Evolutionary conservation across 2,888 invertebrate genomes (phyloP), one percentile per base, ranked within the genome.

Genomic region (Gasteruption jaculator): DNA sequence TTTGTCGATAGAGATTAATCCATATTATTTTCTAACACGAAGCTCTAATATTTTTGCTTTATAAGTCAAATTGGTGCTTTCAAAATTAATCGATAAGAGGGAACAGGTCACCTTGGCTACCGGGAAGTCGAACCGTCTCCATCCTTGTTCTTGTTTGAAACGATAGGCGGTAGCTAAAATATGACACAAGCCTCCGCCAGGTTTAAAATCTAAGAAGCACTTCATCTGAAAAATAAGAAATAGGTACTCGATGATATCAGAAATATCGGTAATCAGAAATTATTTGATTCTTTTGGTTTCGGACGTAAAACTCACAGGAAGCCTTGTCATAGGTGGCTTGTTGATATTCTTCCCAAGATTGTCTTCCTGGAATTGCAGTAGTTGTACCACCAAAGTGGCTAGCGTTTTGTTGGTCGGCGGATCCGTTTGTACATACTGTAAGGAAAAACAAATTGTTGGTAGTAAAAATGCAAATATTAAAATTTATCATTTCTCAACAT

Each of bases 301-400:
- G 5, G 10, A 7, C 25, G 29, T 33, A 20, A 41, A 53, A 76
- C 80, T 75, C 76, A 91, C 90, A 62, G 91, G 91, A 73, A 91
- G 83, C 72, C 89, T 80, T 45, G 89, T 83, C 69, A 89, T 86
- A 54, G 86, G 85, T 52, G 94, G 91, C 67, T 94, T 94, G 36
- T 83, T 79, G 36, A 89, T 87, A 80, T 89, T 91, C 74, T 94
- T 93, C 2, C 95, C 95, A 63, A 95, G 79, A 71, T 89, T 90
- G 54, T 93, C 93, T 69, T 97, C 96, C 74, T 96, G 95, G 72
- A 95, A 96, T 73, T 94, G 94, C 50, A 96, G 80, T 53, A 96
- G 79, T 68, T 94, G 93, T 46, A 91, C 78, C 3, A 91, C 81
- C 39, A 95, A 77, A 56, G 85, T 82, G 1, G 92, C 82, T 60